Evolutionary conservation across 2,888 invertebrate genomes (phyloP), one percentile per base, ranked within the genome.

Genomic region (Lasiommata megera): DNA sequence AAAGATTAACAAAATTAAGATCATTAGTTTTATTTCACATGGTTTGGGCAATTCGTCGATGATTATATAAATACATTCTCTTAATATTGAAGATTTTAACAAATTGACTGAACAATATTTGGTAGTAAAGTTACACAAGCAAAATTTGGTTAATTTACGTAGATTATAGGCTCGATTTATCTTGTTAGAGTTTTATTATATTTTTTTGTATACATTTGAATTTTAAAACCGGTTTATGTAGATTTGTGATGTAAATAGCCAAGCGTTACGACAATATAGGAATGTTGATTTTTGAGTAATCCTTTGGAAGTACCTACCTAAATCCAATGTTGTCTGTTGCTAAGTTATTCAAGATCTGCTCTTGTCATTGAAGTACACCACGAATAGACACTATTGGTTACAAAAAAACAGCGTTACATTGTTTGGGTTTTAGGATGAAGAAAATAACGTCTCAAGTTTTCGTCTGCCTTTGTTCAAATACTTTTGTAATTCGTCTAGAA

Each of bases 71-170:
- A 34, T 9, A 34, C 3, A 34, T 11, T 34, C 9, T 11, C 34
- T 34, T 34, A 11, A 34, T 34, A 34, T 34, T 34, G 9, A 34
- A 34, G 34, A 34, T 34, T 11, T 34, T 23, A 23, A 23, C 2
- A 3, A 23, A 23, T 34, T 34, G 34, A 23, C 23, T 23, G 2
- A 23, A 23, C n/a, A 34, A 11, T 11, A 34, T 34, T 34, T 3
- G 54, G 43, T 48, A 50, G 50, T 43, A 40, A 38, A 28, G 29
- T 34, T 34, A 50, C 31, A 12, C 12, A 36, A 54, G n/a, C 11
- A 6, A n/a, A 14, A 16, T 40, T 46, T 50, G n/a, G 31, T 17
- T 31, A 16, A 47, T n/a, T 47, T 7, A 46, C 9, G 14, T 46
- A 29, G 11, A 9, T 38, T 6, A 14, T 50, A 6, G 16, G 51